Evolutionary conservation across 2,888 invertebrate genomes (phyloP).

Genomic region (Malthinus flaveolus): DNA sequence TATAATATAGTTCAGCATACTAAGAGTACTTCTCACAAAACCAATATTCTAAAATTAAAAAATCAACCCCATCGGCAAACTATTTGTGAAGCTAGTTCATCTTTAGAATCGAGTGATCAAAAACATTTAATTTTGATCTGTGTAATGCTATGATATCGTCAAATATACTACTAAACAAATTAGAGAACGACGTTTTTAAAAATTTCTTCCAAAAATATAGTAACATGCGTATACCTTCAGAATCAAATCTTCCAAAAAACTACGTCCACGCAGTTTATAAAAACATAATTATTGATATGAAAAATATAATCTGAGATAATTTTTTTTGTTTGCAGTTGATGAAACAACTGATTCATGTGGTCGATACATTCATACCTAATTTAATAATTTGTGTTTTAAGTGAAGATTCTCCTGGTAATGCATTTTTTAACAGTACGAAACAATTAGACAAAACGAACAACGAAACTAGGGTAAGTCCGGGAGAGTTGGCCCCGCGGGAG

Average conservation of each 20-base stretch:
- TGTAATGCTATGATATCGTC: constrained; percentile 2
- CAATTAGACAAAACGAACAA: too few species aligned
- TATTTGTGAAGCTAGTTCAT: too few species aligned
- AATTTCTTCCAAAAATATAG: background rate
- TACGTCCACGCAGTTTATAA: background rate
- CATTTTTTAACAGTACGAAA: too few species aligned
- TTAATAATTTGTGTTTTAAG: too few species aligned
- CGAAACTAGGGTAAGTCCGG: too few species aligned
- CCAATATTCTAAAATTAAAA: too few species aligned
- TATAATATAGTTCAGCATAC: too few species aligned
- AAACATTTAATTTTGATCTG: background rate
- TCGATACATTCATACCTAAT: background rate
- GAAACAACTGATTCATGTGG: background rate
- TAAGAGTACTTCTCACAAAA: too few species aligned
- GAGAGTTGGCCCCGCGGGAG: too few species aligned
- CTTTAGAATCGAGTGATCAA: background rate
- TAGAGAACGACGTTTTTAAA: background rate
- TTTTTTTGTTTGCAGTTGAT: background rate
- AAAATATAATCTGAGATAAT: background rate
- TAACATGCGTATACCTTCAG: background rate
- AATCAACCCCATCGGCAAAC: too few species aligned
- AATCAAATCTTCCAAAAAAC: background rate
- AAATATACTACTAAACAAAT: background rate
- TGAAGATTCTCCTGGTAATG: too few species aligned
- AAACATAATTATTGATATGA: background rate